Evolutionary conservation across 2,888 invertebrate genomes (phyloP).

Genomic region (Aphelenchoides bicaudatus): DNA sequence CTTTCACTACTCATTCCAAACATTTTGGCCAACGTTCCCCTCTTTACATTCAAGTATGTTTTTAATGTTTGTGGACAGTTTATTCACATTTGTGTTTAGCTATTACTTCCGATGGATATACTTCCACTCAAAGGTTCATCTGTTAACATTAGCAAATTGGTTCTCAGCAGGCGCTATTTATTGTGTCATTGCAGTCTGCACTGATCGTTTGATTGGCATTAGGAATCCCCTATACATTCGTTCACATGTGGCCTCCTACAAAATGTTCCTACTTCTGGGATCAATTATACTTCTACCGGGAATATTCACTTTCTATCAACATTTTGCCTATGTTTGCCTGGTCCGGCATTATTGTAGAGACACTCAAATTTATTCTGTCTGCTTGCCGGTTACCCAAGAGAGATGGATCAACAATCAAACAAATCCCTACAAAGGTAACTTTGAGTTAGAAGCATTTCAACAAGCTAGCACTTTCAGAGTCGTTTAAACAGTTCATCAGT

Average conservation of each 20-base stretch:
- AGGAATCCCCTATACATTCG: slow-evolving; percentile 51
- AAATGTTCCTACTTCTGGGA: slow-evolving; percentile 45
- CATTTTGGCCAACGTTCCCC: slow-evolving; percentile 52
- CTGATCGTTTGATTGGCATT: slow-evolving; percentile 55
- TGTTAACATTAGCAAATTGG: slow-evolving; percentile 58
- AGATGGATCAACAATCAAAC: slow-evolving; percentile 8
- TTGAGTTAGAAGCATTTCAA: slow-evolving; percentile 6
- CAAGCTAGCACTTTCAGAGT: slow-evolving; percentile 30
- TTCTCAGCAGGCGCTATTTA: slow-evolving; percentile 59
- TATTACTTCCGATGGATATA: slow-evolving; percentile 52
- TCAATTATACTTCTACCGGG: slow-evolving; percentile 46
- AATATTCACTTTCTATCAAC: slow-evolving; percentile 51
- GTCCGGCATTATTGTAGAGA: slow-evolving; percentile 46
- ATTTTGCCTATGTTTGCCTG: slow-evolving; percentile 38
- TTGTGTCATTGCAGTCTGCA: slow-evolving; percentile 59
- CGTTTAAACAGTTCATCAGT: slow-evolving; percentile 38
- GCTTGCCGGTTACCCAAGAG: slow-evolving; percentile 47
- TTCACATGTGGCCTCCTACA: slow-evolving; percentile 40
- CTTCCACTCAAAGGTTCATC: slow-evolving; percentile 41
- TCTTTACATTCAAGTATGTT: slow-evolving; percentile 55
- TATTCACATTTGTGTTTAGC: slow-evolving; percentile 50
- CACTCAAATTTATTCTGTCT: slow-evolving; percentile 50
- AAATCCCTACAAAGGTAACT: slow-evolving; percentile 19
- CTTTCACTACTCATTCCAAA: slow-evolving; percentile 53
- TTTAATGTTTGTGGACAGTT: slow-evolving; percentile 57